Evolutionary conservation across 2,113 vertebrate species (phyloP), one percentile per base, ranked within the genome.

Genomic region (Micronycteris hirsuta): DNA sequence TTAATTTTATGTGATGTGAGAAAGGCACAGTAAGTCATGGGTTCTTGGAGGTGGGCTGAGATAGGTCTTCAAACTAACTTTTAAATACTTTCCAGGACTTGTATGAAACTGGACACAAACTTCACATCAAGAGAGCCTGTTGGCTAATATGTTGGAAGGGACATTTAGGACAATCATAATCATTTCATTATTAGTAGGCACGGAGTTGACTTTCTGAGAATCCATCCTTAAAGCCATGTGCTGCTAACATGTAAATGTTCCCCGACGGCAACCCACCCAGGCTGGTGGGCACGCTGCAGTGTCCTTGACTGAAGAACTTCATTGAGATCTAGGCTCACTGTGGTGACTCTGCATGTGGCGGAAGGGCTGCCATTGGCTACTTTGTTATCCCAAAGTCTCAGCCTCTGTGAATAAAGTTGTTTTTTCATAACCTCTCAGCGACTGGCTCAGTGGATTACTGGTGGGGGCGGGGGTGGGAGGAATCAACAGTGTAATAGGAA

Each of bases 371-470:
- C 61, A 28, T 11, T 31, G 71, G 70, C 43, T 94, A 31, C 47
- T n/a, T 28, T 92, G 89, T 86, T 58, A 24, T 5, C 91, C 93
- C 63, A 56, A 36, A 58, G 56, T n/a, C 65, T 43, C n/a, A 36
- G 68, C 41, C 49, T 89, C 93, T 36, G 38, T 68, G 94, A 97
- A 97, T 97, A 98, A 96, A 97, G 94, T 93, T 97, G 95, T 78
- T 65, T 96, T 97, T 93, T 58, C 91, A 82, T 94, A 95, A 94
- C 89, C 93, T 97, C 91, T 96, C 93, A 58, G 74, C 74, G 90
- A n/a, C 94, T 94, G 94, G 67, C 65, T 97, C 96, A 86, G 13
- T 89, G 94, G 82, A 82, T 96, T 81, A 65, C 31, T 19, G 56
- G 31, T n/a, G n/a, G n/a, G n/a, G n/a, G n/a, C n/a, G n/a, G n/a